Evolutionary conservation across 2,797 vertebrate species (phyloP).

Genomic region (Syndactyla subalaris): DNA sequence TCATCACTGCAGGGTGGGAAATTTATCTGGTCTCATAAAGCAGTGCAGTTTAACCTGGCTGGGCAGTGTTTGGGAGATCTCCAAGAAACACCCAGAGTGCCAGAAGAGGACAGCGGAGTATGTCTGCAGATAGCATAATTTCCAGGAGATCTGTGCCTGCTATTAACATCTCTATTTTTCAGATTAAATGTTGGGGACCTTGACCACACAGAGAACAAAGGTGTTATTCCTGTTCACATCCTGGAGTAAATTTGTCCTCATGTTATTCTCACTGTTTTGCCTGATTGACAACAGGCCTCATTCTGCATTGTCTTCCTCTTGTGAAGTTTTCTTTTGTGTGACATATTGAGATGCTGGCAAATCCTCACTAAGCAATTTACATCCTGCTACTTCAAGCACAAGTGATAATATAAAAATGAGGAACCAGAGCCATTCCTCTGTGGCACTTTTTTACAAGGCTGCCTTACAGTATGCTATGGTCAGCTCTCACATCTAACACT

Average conservation of each 20-base stretch:
- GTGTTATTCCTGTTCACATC: not conserved
- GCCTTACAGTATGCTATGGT: not conserved
- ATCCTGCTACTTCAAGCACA: not conserved
- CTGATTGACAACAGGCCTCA: not conserved
- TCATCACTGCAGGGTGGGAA: not conserved
- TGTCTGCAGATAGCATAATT: not conserved
- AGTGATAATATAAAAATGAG: not conserved
- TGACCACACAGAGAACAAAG: not conserved
- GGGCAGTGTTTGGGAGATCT: not conserved
- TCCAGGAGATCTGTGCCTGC: not conserved
- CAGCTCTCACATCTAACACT: not conserved
- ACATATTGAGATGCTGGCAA: not conserved
- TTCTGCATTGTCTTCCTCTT: not conserved
- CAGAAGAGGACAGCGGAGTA: not conserved
- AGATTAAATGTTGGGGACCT: not conserved
- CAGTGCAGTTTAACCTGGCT: not conserved
- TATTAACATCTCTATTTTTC: not conserved
- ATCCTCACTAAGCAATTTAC: not conserved
- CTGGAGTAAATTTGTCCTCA: not conserved
- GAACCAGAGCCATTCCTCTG: not conserved
- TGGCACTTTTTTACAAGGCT: not conserved
- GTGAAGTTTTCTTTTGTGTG: not conserved
- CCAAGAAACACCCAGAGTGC: not conserved
- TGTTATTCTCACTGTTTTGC: not conserved
- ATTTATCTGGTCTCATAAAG: not conserved